Evolutionary conservation across 30 jellyfish, hydroid and myxozoan species (phyloP).

Genomic region (Mastigias papua): DNA sequence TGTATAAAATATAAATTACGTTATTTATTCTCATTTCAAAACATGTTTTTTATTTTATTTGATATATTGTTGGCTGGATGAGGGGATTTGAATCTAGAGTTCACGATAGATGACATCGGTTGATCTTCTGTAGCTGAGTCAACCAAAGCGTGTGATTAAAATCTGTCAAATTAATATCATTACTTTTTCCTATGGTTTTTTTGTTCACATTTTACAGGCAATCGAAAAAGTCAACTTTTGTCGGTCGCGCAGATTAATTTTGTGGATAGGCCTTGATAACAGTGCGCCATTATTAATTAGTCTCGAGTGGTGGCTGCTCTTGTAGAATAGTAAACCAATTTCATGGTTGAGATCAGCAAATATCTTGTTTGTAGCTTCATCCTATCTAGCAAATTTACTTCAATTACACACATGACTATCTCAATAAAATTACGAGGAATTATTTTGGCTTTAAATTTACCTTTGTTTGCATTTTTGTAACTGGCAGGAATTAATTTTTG

Average conservation of each 20-base stretch:
- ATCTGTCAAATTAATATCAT: background rate
- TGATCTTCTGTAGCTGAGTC: too few species aligned
- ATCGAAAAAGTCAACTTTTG: background rate
- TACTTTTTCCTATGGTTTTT: too few species aligned
- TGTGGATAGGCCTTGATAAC: background rate
- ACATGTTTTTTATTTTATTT: too few species aligned
- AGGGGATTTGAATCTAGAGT: too few species aligned
- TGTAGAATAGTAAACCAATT: background rate
- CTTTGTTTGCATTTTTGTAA: background rate
- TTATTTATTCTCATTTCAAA: too few species aligned
- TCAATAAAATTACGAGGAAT: background rate
- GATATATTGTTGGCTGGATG: too few species aligned
- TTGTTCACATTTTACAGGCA: too few species aligned
- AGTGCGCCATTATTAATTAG: too few species aligned
- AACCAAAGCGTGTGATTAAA: too few species aligned
- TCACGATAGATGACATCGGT: too few species aligned
- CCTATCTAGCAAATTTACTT: background rate
- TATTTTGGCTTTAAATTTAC: too few species aligned
- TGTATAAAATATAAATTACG: too few species aligned
- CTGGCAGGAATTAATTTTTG: background rate
- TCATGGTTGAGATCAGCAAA: background rate
- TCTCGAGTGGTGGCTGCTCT: background rate
- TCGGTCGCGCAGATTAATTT: background rate
- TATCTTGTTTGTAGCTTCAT: background rate
- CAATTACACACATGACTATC: background rate